phyloP scores from a whole-genome alignment of 2,113 vertebrate species.

The Alexandromys fortis region DNA sequence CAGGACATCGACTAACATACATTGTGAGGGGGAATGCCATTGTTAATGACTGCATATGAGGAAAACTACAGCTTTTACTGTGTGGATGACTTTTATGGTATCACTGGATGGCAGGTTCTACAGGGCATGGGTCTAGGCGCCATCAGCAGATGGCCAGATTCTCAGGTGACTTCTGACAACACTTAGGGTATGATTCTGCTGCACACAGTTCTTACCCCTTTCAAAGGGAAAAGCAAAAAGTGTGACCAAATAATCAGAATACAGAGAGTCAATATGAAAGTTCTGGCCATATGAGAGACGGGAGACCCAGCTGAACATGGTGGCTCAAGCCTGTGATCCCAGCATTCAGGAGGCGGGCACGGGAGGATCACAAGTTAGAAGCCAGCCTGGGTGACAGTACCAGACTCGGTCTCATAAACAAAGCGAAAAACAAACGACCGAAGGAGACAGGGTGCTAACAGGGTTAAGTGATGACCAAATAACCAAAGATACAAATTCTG shows the following conservation, averaged over 20 bases:
- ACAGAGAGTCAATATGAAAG: not conserved
- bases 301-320: not conserved
- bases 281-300: not conserved
- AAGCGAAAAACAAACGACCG: not conserved
- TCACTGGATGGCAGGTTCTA: not conserved
- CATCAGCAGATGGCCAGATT: not conserved
- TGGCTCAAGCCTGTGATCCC: not conserved
- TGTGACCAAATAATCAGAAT: constrained; percentile 33
- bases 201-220: not conserved
- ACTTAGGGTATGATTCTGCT: constrained; percentile 11
- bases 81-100: not conserved
- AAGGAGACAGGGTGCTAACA: not conserved
- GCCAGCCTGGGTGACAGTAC: not conserved
- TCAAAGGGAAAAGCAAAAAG: not conserved
- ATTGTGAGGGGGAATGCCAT: not conserved
- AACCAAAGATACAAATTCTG: constrained; percentile 29
- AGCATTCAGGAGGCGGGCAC: not conserved
- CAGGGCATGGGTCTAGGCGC: not conserved
- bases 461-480: not conserved
- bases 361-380: not conserved
- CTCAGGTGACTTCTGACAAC: not conserved
- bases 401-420: not conserved
- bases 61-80: not conserved
- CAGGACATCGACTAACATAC: not conserved
- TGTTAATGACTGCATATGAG: not conserved